Evolutionary conservation across 2,888 invertebrate species (phyloP).

Genomic region (Anaspis maculata): DNA sequence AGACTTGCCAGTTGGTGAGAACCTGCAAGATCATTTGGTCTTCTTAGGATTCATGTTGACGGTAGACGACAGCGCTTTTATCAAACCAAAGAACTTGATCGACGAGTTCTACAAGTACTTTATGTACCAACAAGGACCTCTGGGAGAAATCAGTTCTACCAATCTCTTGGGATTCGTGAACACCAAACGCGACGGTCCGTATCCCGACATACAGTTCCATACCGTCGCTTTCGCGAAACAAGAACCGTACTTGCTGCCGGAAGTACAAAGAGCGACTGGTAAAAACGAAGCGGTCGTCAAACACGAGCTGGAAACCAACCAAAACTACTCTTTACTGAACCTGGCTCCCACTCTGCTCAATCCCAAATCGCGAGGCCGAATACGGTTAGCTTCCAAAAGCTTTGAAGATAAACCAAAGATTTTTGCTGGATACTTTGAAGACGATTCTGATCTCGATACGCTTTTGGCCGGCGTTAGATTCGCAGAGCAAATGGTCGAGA

Average conservation of each 20-base stretch:
- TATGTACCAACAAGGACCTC: constrained; percentile 43
- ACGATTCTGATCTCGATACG: constrained; percentile 41
- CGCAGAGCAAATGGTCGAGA: constrained; percentile 37
- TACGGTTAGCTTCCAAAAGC: constrained; percentile 48
- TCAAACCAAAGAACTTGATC: constrained; percentile 8
- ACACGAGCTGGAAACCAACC: constrained; percentile 12
- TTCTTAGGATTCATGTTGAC: constrained; percentile 29
- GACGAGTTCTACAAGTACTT: constrained; percentile 43
- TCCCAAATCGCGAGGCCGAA: constrained; percentile 48
- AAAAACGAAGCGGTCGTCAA: constrained; percentile 25
- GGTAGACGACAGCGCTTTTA: constrained; percentile 11
- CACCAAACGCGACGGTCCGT: constrained; percentile 38
- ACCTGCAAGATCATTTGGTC: constrained; percentile 48
- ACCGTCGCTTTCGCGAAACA: constrained; percentile 30
- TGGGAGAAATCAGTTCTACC: constrained; percentile 41
- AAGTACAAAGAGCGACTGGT: constrained; percentile 20
- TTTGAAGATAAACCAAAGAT: constrained; percentile 53
- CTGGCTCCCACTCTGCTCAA: constrained; percentile 21
- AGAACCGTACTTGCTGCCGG: constrained; percentile 17
- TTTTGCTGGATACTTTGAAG: constrained; percentile 53
- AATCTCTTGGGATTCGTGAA: constrained; percentile 45
- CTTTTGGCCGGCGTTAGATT: constrained; percentile 45
- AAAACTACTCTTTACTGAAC: constrained; percentile 9
- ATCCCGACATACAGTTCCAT: constrained; percentile 45
- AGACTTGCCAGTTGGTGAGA: constrained; percentile 47